Evolutionary conservation across 2,797 vertebrate genomes (phyloP), one percentile per base, ranked within the genome.

Genomic region (Ficedula albicollis): DNA sequence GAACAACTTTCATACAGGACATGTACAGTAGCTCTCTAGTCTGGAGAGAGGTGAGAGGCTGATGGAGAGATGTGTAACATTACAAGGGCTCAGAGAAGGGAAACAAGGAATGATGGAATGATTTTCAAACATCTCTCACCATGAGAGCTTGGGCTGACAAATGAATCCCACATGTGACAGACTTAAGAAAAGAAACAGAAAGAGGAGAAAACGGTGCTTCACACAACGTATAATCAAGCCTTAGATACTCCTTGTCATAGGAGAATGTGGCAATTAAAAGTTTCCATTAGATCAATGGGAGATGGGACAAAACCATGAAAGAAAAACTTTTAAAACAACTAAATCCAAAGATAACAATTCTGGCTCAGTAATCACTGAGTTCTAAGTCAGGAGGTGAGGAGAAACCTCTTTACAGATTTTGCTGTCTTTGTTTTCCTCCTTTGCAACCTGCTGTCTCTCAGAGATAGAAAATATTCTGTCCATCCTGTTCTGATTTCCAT

Each of bases 171-270:
- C 36, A 3, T 26, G 36, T 87, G 78, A 41, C 55, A 77, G 84
- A 44, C 64, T 82, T 79, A 73, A 95, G 91, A 76, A 89, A 94
- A 84, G 70, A 63, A 84, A 85, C 2, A 89, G 34, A 87, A 66
- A 72, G 66, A 79, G 79, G 34, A 76, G 29, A 86, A 86, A 87
- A 93, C 38, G 51, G 30, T 75, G 43, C 59, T 79, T 89, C 36
- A 38, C 7, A 55, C 18, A 76, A 59, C 41, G n/a, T 84, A 9
- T 66, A 79, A 92, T 93, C 84, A 89, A 89, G 32, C 48, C 0
- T 3, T 38, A 81, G 34, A 32, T 69, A 38, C 23, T 75, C 51
- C n/a, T 73, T 87, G 87, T 44, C 43, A 34, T 38, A 59, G 64
- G 39, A 82, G 43, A 55, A 68, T 30, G 39, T 21, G 30, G 46